Evolutionary conservation across 2,888 invertebrate species (phyloP).

Genomic region (Meiosimyza decipiens): DNA sequence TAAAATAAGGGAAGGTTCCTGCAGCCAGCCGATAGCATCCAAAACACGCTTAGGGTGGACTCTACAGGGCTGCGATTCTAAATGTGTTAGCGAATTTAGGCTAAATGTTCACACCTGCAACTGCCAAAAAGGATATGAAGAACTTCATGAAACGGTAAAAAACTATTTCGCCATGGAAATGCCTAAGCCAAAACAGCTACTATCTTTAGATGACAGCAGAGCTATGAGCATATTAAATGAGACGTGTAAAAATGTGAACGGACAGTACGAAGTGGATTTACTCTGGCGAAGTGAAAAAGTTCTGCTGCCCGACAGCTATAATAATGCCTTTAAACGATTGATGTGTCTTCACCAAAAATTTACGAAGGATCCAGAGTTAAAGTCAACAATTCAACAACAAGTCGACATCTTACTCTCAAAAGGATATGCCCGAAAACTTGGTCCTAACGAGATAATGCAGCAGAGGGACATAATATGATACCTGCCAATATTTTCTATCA

Average conservation of each 20-base stretch:
- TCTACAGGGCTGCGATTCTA: conserved; percentile 15
- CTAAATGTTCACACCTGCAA: conserved; percentile 34
- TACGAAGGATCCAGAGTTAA: background rate
- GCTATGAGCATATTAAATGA: conserved; percentile 36
- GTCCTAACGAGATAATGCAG: background rate
- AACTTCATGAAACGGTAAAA: conserved; percentile 32
- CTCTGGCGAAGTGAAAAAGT: conserved; percentile 46
- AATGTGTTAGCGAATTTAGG: background rate
- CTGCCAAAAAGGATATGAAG: conserved; percentile 28
- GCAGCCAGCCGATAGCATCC: conserved; percentile 32
- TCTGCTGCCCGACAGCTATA: conserved; percentile 38
- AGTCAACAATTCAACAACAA: background rate
- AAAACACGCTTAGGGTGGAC: conserved; percentile 38
- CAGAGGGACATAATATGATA: background rate
- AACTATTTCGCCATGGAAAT: conserved; percentile 25
- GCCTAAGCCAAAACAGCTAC: conserved; percentile 14
- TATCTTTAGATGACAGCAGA: conserved; percentile 34
- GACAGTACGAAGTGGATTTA: conserved; percentile 44
- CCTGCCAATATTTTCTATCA: background rate
- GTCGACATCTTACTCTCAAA: background rate
- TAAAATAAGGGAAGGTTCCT: conserved; percentile 34
- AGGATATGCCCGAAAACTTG: conserved; percentile 3
- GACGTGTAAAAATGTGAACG: conserved; percentile 34
- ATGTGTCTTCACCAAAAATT: conserved; percentile 1
- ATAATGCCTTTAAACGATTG: conserved; percentile 14